phyloP scores from a whole-genome alignment of 2,797 vertebrate species.

The Sebastes steindachneri region DNA sequence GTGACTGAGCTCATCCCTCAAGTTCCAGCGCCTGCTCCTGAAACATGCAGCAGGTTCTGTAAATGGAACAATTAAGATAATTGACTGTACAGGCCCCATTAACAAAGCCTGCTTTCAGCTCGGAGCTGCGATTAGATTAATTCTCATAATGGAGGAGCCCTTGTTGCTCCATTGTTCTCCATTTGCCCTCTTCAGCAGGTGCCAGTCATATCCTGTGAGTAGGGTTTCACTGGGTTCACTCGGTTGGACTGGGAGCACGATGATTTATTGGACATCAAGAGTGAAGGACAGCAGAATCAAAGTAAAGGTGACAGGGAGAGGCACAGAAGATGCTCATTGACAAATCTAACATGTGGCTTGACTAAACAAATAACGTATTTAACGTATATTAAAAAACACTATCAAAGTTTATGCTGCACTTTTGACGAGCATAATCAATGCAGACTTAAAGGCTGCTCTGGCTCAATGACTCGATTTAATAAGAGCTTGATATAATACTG shows the following conservation, averaged over 20 bases:
- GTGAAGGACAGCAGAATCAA: constrained; percentile 27
- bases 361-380: background rate
- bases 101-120: constrained; percentile 76
- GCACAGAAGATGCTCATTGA: background rate
- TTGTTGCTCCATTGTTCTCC: constrained; percentile 77
- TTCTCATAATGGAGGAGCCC: constrained; percentile 80
- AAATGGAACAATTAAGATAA: constrained; percentile 87
- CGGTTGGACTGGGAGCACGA: constrained; percentile 9
- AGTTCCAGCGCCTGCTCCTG: constrained; percentile 66
- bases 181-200: constrained; percentile 61
- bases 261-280: constrained; percentile 19
- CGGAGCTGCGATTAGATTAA: constrained; percentile 77
- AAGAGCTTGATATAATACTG: background rate
- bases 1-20: constrained; percentile 79
- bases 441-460: background rate
- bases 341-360: background rate
- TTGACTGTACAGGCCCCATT: constrained; percentile 83
- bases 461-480: background rate
- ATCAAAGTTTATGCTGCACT: background rate
- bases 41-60: constrained; percentile 77
- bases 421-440: background rate
- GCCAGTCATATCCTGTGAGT: constrained; percentile 41
- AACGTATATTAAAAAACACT: background rate
- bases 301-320: background rate
- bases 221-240: constrained; percentile 5